These are phyloP conservation scores for Dichetophora obliterata DNA, from an alignment of 2,888 invertebrate species.

Conservation along the genomic window DNA sequence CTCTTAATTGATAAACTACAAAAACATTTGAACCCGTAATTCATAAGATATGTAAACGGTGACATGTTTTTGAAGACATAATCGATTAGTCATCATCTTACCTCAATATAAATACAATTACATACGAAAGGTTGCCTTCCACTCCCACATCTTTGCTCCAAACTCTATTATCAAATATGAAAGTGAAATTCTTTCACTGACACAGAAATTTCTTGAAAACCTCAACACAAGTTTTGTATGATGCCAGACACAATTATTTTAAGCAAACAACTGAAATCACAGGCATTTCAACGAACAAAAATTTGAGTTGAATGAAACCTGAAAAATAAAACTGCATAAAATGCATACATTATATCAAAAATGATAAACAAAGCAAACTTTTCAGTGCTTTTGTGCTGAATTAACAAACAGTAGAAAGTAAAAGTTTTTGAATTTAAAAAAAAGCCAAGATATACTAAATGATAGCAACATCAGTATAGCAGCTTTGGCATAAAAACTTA, in stretches of 20 bases:
- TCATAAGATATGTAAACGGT: too few relatives aligned
- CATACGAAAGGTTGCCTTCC: too few relatives aligned
- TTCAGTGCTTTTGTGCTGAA: not conserved
- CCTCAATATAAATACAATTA: too few relatives aligned
- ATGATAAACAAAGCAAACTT: not conserved
- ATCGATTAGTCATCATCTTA: too few relatives aligned
- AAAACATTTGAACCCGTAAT: too few relatives aligned
- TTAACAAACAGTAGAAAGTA: not conserved
- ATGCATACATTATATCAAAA: not conserved
- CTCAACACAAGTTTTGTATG: not conserved
- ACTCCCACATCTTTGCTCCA: too few relatives aligned
- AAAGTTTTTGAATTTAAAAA: not conserved
- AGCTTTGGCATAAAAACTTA: not conserved
- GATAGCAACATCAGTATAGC: not conserved
- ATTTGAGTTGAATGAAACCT: constrained; percentile 1
- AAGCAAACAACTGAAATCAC: not conserved
- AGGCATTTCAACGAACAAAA: not conserved
- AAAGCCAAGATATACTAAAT: not conserved
- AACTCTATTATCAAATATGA: not conserved
- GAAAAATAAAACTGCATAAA: not conserved
- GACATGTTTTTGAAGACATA: too few relatives aligned
- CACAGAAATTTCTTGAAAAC: not conserved
- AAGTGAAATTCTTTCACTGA: constrained; percentile 6
- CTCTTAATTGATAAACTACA: too few relatives aligned
- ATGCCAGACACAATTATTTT: not conserved